Evolutionary conservation across 2,113 vertebrate genomes (phyloP).

Genomic region (Cichladusa arquata): DNA sequence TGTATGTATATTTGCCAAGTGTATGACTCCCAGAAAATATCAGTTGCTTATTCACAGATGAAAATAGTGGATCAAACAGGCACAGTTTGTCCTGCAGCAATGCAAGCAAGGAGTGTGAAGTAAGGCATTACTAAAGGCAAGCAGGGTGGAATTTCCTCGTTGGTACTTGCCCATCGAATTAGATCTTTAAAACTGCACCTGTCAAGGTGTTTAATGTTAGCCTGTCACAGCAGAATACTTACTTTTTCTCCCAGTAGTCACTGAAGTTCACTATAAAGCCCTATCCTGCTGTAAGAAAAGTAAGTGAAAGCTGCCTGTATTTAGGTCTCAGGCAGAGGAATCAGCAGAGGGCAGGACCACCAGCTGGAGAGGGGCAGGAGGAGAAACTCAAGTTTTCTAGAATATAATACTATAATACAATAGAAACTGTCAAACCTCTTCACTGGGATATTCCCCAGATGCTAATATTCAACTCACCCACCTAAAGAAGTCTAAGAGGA

Average conservation of each 20-base stretch:
- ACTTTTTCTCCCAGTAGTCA: background rate
- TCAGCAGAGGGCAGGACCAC: background rate
- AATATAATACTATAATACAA: background rate
- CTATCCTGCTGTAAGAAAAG: background rate
- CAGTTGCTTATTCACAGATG: background rate
- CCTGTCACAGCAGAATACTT: background rate
- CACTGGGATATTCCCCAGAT: background rate
- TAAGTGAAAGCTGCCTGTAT: background rate
- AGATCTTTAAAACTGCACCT: background rate
- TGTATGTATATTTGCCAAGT: background rate
- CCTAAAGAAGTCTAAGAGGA: background rate
- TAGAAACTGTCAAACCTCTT: background rate
- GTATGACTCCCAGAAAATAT: background rate
- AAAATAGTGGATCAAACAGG: background rate
- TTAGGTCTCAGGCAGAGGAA: background rate
- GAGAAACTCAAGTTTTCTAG: background rate
- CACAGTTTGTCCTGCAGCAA: background rate
- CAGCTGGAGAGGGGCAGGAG: background rate
- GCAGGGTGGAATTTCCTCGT: background rate
- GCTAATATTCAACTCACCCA: background rate
- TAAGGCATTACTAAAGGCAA: background rate
- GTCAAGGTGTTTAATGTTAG: background rate
- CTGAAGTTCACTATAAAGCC: background rate
- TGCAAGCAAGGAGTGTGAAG: background rate
- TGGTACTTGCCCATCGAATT: fast-evolving